Percentiles rank a stretch among this genome's conserved stretches.
Conservation (phyloP, 2,888 invertebrate genomes). For the Morpho achilles region DNA sequence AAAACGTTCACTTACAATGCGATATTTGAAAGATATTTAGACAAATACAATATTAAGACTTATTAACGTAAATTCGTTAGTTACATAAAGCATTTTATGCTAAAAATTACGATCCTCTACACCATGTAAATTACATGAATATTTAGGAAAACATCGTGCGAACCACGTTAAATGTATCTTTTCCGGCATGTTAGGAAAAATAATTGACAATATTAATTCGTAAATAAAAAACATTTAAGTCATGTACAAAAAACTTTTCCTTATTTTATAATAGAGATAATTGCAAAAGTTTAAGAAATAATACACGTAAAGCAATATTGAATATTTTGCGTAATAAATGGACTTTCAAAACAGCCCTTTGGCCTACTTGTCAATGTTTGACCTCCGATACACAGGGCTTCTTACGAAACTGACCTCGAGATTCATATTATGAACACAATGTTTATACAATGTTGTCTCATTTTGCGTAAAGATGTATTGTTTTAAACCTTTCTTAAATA, state of each 20-base stretch:
- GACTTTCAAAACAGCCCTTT: conserved; percentile 17
- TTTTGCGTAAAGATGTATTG: conserved; percentile 17
- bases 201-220: too few relatives aligned
- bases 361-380: conserved; percentile 3
- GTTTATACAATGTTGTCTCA: conserved; percentile 9
- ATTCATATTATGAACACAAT: conserved; percentile 13
- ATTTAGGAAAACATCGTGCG: too few relatives aligned
- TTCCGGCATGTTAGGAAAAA: too few relatives aligned
- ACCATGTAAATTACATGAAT: too few relatives aligned
- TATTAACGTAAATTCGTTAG: too few relatives aligned
- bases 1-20: too few relatives aligned
- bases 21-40: too few relatives aligned
- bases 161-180: too few relatives aligned
- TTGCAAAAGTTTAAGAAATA: conserved; percentile 5
- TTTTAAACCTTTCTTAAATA: conserved; percentile 8
- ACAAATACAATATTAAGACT: too few relatives aligned
- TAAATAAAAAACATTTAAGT: too few relatives aligned
- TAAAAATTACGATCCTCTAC: too few relatives aligned
- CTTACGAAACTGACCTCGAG: conserved; percentile 16
- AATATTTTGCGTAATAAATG: conserved; percentile 8
- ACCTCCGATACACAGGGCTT: conserved; percentile 8
- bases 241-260: neutral
- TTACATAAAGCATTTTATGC: too few relatives aligned
- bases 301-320: neutral
- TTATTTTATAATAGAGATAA: conserved; percentile 9